Evolutionary conservation across 92 coral and sea anemone species (phyloP), one percentile per base, ranked within the genome.

Genomic region (Actinostola sp.): DNA sequence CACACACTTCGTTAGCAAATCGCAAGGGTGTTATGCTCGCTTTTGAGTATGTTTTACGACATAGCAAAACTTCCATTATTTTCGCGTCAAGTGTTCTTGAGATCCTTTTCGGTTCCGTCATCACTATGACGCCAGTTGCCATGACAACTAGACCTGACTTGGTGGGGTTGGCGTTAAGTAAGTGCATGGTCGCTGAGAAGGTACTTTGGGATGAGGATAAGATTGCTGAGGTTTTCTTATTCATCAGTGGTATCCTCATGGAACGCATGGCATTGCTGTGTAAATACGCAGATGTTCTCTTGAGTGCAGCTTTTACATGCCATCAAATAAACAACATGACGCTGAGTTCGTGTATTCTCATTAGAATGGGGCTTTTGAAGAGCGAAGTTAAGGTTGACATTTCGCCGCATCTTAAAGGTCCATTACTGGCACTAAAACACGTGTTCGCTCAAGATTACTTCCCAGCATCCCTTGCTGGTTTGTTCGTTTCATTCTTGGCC

Each of bases 401-500:
- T 33, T 30, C 12, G 15, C 15, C 1, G 16, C 77, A 88, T 68
- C 77, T 94, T 1, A 62, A 57, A 36, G 97, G 94, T 1, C 84
- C 94, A 1, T 74, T 94, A 10, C 28, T 60, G 9, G 98, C 95
- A 9, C 79, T 94, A 2, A 80, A 70, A 23, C 89, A 88, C 43
- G 80, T 80, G 8, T 87, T 84, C 26, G 23, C 42, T 15, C 82
- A 85, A 61, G 65, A 73, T 1, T 94, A 91, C 76, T 94, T 94
- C 59, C 95, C 98, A 19, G 78, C 87, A 83, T 34, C 79, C 61
- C 92, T 91, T 29, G 97, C 97, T 1, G 71, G 89, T 10, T 59
- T 85, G 50, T 94, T 94, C 34, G 87, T 82, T 7, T 91, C 95
- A 48, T 94, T 94, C 75, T 84, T 94, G 24, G 76, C 88, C 52